Evolutionary conservation across 2,113 vertebrate genomes (phyloP), one percentile per base, ranked within the genome.

Genomic region (Calypte anna): DNA sequence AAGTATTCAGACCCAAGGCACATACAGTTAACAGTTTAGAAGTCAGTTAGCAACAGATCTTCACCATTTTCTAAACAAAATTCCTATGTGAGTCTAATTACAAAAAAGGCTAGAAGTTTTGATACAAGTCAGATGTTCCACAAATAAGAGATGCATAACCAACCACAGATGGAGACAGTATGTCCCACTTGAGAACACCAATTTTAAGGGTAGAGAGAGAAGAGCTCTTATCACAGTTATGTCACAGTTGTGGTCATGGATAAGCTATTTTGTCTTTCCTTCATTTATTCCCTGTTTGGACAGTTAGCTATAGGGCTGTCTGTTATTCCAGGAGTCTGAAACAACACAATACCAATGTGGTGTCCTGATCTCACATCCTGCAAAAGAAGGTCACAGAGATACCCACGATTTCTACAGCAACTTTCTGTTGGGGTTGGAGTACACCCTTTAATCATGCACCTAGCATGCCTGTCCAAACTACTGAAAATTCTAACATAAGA

Each of bases 341-440:
- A n/a, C 12, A 68, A 44, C 21, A 36, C 10, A 62, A 14, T 33
- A 31, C 9, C 1, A 0, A 25, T 55, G 33, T 63, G 24, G 21
- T 51, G 18, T 44, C 14, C n/a, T 1, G 1, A 14, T 76, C 48
- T 67, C 20, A 36, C 18, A 23, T 44, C 28, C 24, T 46, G 9
- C 8, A 91, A 72, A 59, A 63, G 10, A 4, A 76, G 15, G 13
- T 48, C 48, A 58, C 15, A 6, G 4, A 58, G 10, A 59, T 30
- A 8, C 4, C 66, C 0, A 0, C 51, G 22, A 73, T 51, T 80
- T 50, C 44, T 68, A 19, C 36, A 59, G 16, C 9, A 40, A 25
- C 14, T 18, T 80, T 70, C 6, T 77, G 77, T 24, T 24, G 10
- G 18, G 7, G 3, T 3, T 72, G 31, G 18, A 61, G 9, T 31